Percentiles rank a stretch among this genome's conserved stretches.
Evolutionary conservation across 2,888 invertebrate species (phyloP).

Genomic region (Chirona hameri): DNA sequence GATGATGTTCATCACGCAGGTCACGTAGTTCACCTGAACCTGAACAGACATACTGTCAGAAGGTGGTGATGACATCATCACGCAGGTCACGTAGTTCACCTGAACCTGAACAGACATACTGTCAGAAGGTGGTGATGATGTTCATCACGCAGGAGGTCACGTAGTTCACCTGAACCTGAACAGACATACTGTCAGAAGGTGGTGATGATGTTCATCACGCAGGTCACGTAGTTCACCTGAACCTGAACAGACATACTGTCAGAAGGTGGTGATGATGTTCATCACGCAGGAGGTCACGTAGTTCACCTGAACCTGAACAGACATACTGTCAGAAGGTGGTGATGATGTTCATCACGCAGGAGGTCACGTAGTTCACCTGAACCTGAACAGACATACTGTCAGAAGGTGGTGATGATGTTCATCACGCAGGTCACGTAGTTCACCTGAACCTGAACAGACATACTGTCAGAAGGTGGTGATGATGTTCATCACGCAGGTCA

Average conservation of each 20-base stretch:
- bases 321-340: conserved; percentile 67
- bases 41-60: conserved; percentile 52
- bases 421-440: conserved; percentile 83
- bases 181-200: conserved; percentile 62
- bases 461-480: conserved; percentile 74
- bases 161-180: conserved; percentile 55
- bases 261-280: conserved; percentile 90
- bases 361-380: conserved; percentile 67
- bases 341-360: conserved; percentile 83
- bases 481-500: conserved; percentile 83
- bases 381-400: neutral
- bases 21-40: conserved; percentile 64
- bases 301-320: conserved; percentile 44
- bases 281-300: conserved; percentile 84
- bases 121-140: conserved; percentile 82
- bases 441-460: conserved; percentile 31
- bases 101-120: neutral
- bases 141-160: conserved; percentile 83
- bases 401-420: conserved; percentile 90
- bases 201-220: conserved; percentile 85
- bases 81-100: conserved; percentile 72
- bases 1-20: conserved; percentile 83
- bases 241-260: neutral
- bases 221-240: conserved; percentile 67
- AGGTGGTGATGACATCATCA: conserved; percentile 89